Evolutionary conservation across 2,797 vertebrate species (phyloP).

Genomic region (Rhynchonycteris naso): DNA sequence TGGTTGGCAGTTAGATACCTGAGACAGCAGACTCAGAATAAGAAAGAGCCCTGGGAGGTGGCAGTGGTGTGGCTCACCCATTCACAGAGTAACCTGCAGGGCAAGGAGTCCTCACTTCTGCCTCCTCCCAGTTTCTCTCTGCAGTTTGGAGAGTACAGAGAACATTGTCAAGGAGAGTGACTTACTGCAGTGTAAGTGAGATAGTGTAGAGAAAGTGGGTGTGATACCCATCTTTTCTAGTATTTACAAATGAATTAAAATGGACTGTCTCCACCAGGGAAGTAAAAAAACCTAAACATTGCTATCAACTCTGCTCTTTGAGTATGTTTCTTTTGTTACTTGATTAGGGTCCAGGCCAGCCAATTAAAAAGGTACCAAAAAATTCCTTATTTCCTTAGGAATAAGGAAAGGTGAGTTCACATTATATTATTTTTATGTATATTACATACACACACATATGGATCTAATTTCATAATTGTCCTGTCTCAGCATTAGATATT

Average conservation of each 20-base stretch:
- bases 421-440: background rate
- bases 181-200: background rate
- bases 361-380: background rate
- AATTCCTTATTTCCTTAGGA: too few species aligned
- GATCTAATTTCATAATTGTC: background rate
- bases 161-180: background rate
- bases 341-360: background rate
- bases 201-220: conserved; percentile 60
- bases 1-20: background rate
- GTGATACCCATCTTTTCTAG: background rate
- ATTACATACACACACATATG: background rate
- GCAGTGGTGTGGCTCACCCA: background rate
- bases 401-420: background rate
- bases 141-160: background rate
- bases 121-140: background rate
- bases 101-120: background rate
- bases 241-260: conserved; percentile 38
- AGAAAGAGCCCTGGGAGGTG: background rate
- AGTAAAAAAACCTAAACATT: background rate
- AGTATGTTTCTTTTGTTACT: background rate
- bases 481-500: conserved; percentile 5
- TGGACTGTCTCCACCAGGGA: background rate
- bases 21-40: background rate
- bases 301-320: background rate
- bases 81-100: background rate